Conservation (phyloP, 2,113 vertebrate genomes). For the Oryzias melastigma region DNA sequence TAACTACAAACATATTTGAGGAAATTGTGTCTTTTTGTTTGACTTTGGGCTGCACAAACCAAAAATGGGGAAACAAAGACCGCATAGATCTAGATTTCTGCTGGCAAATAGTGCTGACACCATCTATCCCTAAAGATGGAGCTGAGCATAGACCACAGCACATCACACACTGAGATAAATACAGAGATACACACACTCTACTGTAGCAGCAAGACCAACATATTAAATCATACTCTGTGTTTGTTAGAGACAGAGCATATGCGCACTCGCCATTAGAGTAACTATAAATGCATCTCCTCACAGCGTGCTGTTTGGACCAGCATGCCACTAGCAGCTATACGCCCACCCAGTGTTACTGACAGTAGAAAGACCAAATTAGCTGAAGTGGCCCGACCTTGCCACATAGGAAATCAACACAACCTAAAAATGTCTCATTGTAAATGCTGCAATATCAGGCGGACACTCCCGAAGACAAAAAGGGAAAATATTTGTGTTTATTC, state of each 20-base stretch:
- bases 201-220: conserved; percentile 26
- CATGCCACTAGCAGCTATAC: conserved; percentile 43
- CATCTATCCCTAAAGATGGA: conserved; percentile 56
- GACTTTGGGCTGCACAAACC: too few species aligned
- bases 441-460: conserved; percentile 61
- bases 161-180: conserved; percentile 15
- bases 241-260: conserved; percentile 36
- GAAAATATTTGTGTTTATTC: background rate
- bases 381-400: conserved; percentile 85
- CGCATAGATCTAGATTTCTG: conserved; percentile 56
- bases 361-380: conserved; percentile 80
- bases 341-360: conserved; percentile 69
- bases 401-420: conserved; percentile 83
- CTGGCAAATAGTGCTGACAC: conserved; percentile 41
- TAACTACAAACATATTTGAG: too few species aligned
- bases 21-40: too few species aligned
- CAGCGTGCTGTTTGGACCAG: conserved; percentile 41
- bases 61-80: conserved; percentile 18
- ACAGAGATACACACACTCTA: conserved; percentile 11
- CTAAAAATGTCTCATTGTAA: conserved; percentile 79
- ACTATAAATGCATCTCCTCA: conserved; percentile 56
- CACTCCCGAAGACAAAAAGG: conserved; percentile 78
- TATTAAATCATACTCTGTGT: conserved; percentile 43
- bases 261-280: conserved; percentile 15
- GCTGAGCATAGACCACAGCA: conserved; percentile 39